phyloP scores from a whole-genome alignment of 2,888 invertebrate genomes.

The Ferrisia virgata region DNA sequence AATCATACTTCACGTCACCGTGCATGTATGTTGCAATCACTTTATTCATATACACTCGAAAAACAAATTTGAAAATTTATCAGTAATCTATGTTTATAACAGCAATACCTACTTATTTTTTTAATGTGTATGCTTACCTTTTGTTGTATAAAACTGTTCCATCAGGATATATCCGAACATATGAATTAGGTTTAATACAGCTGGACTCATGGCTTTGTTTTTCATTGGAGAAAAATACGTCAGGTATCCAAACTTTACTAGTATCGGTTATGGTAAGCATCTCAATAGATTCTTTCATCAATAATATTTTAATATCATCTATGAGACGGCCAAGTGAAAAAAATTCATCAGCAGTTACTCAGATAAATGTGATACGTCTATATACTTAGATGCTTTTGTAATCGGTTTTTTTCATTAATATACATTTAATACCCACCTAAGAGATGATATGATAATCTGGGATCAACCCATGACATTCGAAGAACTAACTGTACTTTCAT shows the following conservation, averaged over 20 bases:
- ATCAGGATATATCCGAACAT: neutral
- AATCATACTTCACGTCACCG: too few species aligned
- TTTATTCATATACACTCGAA: too few species aligned
- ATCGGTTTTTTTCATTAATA: neutral
- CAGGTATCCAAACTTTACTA: constrained; percentile 22
- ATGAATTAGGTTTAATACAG: neutral
- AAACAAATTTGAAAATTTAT: too few species aligned
- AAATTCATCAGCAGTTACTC: too few species aligned
- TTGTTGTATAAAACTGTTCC: neutral
- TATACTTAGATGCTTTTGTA: too few species aligned
- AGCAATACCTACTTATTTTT: too few species aligned
- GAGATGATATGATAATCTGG: neutral
- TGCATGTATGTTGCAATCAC: too few species aligned
- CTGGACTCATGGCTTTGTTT: neutral
- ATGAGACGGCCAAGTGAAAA: neutral
- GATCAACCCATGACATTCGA: neutral
- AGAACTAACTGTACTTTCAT: neutral
- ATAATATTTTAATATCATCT: too few species aligned
- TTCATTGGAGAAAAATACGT: neutral
- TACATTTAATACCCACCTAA: neutral
- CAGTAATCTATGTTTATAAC: too few species aligned
- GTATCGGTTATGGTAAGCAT: neutral
- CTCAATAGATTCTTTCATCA: neutral
- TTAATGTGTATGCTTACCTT: neutral
- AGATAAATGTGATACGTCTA: too few species aligned